Percentiles rank a stretch among this genome's conserved stretches.
Evolutionary conservation across 2,797 vertebrate species (phyloP).

Genomic region (Alca torda): DNA sequence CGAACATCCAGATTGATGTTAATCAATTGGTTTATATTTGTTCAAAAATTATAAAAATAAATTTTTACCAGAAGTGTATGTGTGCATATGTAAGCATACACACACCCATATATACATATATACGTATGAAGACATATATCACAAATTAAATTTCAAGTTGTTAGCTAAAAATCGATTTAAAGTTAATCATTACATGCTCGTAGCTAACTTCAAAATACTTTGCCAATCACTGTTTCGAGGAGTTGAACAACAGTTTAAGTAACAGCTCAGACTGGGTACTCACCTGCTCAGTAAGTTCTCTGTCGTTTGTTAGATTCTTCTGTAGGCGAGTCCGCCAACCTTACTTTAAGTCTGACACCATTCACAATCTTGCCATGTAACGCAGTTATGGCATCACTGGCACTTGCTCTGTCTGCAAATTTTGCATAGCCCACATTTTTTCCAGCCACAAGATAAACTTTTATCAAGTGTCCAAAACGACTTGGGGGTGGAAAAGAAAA

Average conservation of each 20-base stretch:
- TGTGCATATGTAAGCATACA: not conserved
- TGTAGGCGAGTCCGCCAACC: slow-evolving; percentile 90
- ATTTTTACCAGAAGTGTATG: not conserved
- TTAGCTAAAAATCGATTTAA: not conserved
- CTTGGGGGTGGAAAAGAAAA: slow-evolving; percentile 49
- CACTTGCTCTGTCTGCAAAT: slow-evolving; percentile 88
- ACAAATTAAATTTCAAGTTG: not conserved
- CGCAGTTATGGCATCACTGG: slow-evolving; percentile 88
- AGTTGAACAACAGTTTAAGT: not conserved
- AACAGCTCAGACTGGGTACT: slow-evolving; percentile 42
- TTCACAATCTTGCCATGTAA: slow-evolving; percentile 91
- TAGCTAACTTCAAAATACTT: not conserved
- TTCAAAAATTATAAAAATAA: not conserved
- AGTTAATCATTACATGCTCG: not conserved
- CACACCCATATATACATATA: not conserved
- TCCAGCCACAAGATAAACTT: slow-evolving; percentile 91
- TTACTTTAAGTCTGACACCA: slow-evolving; percentile 93
- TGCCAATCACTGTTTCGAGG: not conserved
- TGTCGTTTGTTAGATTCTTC: slow-evolving; percentile 94
- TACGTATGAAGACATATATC: fast-evolving
- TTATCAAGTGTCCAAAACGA: slow-evolving; percentile 92
- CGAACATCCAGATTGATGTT: not conserved
- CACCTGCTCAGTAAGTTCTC: slow-evolving; percentile 87
- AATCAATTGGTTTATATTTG: not conserved
- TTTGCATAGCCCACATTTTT: slow-evolving; percentile 95